A percentile compares a stretch with the other conserved stretches of the same genome.
These are phyloP conservation scores for Micronycteris hirsuta DNA, from an alignment of 2,113 vertebrate genomes.

Conservation along the genomic window DNA sequence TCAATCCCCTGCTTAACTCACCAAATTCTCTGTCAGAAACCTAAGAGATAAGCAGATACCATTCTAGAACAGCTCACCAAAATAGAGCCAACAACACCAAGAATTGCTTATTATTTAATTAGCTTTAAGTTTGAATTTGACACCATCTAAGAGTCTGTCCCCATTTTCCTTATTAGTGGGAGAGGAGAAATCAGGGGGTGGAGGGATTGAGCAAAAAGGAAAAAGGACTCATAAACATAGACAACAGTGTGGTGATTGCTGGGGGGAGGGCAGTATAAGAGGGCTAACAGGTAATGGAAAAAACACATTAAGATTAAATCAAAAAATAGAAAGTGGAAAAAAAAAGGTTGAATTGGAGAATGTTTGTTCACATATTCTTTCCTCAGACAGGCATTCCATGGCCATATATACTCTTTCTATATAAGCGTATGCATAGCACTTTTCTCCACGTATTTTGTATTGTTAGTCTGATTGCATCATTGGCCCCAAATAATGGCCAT, in stretches of 20 bases:
- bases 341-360: not conserved
- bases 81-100: not conserved
- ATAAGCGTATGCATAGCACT: not conserved
- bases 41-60: not conserved
- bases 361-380: not conserved
- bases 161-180: no score
- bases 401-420: not conserved
- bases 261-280: no score
- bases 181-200: no score
- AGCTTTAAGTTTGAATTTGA: not conserved
- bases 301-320: no score
- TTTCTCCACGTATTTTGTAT: not conserved
- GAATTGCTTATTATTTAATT: not conserved
- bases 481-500: not conserved
- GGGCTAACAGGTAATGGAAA: no score
- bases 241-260: no score
- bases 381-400: not conserved
- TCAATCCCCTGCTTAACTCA: not conserved
- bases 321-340: no score
- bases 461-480: not conserved
- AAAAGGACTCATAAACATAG: no score
- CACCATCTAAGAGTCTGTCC: no score
- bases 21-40: not conserved
- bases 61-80: not conserved
- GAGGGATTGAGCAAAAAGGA: no score